These are phyloP conservation scores for Epinephelus coioides DNA, from an alignment of 2,797 vertebrate species.

Conservation along the genomic window DNA sequence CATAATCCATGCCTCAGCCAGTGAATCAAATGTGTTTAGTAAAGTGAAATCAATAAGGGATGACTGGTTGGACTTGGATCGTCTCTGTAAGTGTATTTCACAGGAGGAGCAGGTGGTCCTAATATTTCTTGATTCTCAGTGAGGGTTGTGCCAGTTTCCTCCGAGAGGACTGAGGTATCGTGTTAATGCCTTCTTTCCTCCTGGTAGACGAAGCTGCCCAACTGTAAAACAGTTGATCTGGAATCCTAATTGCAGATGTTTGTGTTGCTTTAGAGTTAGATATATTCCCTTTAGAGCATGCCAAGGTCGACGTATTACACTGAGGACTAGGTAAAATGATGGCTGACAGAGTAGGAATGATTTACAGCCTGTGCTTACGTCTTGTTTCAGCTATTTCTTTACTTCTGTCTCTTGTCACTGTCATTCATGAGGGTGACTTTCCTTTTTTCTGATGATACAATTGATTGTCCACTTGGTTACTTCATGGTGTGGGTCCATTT, in stretches of 20 bases:
- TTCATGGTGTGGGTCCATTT: constrained; percentile 46
- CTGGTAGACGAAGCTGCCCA: constrained; percentile 38
- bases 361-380: constrained; percentile 13
- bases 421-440: constrained; percentile 22
- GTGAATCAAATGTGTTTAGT: constrained; percentile 41
- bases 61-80: constrained; percentile 45
- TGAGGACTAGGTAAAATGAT: constrained; percentile 33
- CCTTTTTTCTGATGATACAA: constrained; percentile 5
- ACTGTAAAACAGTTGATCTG: constrained; percentile 60
- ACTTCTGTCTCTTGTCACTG: constrained; percentile 9
- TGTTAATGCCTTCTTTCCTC: constrained; percentile 34
- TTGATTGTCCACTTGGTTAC: constrained; percentile 49
- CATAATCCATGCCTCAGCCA: constrained; percentile 16
- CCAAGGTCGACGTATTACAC: constrained; percentile 40
- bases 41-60: constrained; percentile 44
- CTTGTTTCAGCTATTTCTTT: constrained; percentile 12
- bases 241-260: constrained; percentile 69
- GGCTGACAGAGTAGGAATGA: constrained; percentile 35
- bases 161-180: constrained; percentile 36
- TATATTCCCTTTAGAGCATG: constrained; percentile 48
- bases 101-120: constrained; percentile 67
- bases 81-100: constrained; percentile 22
- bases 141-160: constrained; percentile 35
- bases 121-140: constrained; percentile 61
- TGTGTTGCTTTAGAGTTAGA: constrained; percentile 42